phyloP scores from a whole-genome alignment of 2,888 invertebrate genomes.

The Allolobophora icterica region DNA sequence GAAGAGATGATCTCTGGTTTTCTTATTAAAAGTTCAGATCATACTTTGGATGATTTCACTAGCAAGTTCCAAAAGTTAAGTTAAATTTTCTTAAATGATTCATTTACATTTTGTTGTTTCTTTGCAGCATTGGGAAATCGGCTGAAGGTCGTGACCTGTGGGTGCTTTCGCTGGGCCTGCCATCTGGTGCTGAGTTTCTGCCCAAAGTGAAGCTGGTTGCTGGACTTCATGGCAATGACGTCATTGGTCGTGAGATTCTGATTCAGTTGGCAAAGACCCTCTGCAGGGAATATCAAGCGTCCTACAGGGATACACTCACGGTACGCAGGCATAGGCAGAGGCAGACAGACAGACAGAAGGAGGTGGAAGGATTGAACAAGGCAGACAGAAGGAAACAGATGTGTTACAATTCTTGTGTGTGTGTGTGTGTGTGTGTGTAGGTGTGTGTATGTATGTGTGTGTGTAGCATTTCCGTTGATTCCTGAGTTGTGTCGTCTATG shows the following conservation, averaged over 20 bases:
- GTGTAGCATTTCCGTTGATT: background rate
- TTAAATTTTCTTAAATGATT: background rate
- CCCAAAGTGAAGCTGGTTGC: conserved; percentile 59
- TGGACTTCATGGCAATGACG: conserved; percentile 64
- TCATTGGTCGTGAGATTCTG: conserved; percentile 60
- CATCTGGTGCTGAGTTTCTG: conserved; percentile 6
- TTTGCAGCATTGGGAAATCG: conserved; percentile 78
- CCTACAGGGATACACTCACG: background rate
- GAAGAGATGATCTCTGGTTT: background rate
- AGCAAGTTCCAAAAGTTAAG: background rate
- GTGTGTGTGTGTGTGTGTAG: background rate
- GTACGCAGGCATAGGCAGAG: background rate
- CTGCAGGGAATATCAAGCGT: conserved; percentile 46
- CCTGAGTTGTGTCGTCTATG: background rate
- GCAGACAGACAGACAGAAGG: background rate
- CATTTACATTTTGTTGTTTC: background rate
- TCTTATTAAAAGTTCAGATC: too few relatives aligned
- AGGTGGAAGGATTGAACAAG: too few relatives aligned
- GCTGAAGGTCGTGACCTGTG: conserved; percentile 84
- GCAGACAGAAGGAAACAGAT: background rate
- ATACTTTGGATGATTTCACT: too few relatives aligned
- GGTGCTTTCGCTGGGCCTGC: conserved; percentile 68
- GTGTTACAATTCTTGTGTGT: background rate
- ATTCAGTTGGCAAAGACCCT: conserved; percentile 58
- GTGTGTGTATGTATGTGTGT: too few relatives aligned